Conservation (phyloP, 2,113 vertebrate genomes). For the Carlito syrichta region DNA sequence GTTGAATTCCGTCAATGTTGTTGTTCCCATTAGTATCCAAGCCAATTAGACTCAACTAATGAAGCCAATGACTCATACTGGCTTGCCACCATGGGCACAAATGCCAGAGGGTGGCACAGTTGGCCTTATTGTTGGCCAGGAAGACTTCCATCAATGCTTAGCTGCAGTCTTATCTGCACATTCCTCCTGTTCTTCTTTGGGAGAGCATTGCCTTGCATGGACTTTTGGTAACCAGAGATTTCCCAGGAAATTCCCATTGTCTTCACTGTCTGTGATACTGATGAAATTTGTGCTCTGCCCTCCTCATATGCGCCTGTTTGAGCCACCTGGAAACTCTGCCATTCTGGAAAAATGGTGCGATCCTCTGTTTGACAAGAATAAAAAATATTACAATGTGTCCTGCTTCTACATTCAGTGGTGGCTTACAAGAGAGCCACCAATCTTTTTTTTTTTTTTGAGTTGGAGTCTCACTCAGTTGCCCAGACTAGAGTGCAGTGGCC, state of each 20-base stretch:
- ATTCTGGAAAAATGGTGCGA: not conserved
- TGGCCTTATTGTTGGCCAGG: not conserved
- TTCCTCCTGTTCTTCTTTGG: not conserved
- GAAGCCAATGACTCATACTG: not conserved
- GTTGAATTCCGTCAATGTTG: not conserved
- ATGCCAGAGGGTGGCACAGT: not conserved
- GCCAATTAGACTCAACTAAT: slow-evolving; percentile 30
- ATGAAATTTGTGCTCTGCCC: slow-evolving; percentile 33
- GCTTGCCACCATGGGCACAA: not conserved
- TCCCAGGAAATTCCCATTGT: not conserved
- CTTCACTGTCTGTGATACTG: not conserved
- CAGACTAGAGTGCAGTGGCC: no score
- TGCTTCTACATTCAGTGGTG: not conserved
- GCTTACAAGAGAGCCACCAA: not conserved
- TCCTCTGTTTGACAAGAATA: not conserved
- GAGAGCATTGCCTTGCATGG: not conserved
- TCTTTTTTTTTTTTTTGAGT: no score
- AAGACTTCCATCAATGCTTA: slow-evolving; percentile 7
- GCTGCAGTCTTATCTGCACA: not conserved
- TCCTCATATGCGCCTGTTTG: slow-evolving; percentile 7
- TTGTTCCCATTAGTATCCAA: slow-evolving; percentile 30
- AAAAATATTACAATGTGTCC: not conserved
- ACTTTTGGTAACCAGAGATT: not conserved
- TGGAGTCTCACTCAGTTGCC: no score
- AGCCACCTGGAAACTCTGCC: not conserved